A percentile compares a stretch with the other conserved stretches of the same genome.
These are phyloP conservation scores for Leptinotarsa defecta DNA, from an alignment of 1,140 invertebrate genomes.

Conservation along the genomic window DNA sequence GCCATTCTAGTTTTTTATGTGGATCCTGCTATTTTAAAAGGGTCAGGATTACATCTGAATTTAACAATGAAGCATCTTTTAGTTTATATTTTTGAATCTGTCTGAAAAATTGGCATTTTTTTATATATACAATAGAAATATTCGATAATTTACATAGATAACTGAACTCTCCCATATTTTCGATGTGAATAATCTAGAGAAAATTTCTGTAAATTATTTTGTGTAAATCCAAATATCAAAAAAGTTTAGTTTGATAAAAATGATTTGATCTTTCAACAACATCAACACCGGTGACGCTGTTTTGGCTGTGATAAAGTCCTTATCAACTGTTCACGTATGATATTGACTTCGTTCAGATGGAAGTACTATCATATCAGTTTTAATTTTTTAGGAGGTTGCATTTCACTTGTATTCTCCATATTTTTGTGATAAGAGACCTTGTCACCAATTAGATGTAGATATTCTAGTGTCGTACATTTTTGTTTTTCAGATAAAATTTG, in stretches of 20 bases:
- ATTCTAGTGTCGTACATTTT: conserved; percentile 44
- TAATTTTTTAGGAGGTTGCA: conserved; percentile 33
- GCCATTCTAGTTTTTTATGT: too few relatives aligned
- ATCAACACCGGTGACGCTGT: conserved; percentile 49
- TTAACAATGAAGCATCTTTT: too few relatives aligned
- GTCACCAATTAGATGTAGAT: conserved; percentile 49
- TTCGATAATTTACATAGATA: too few relatives aligned
- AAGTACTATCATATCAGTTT: conserved; percentile 57
- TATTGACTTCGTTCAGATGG: conserved; percentile 60
- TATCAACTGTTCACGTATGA: conserved; percentile 57
- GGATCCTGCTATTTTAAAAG: too few relatives aligned
- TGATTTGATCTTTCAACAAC: conserved; percentile 38
- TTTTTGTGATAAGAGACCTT: conserved; percentile 57
- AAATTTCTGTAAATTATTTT: too few relatives aligned
- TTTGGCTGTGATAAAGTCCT: conserved; percentile 59
- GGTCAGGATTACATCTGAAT: too few relatives aligned
- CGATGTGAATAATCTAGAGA: too few relatives aligned
- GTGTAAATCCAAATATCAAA: not conserved
- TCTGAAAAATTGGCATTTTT: not conserved
- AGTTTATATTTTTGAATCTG: not conserved
- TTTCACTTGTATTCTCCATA: conserved; percentile 33
- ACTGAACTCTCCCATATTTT: too few relatives aligned
- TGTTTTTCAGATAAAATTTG: conserved; percentile 40
- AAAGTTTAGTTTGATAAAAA: not conserved
- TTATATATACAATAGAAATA: not conserved